A percentile compares a stretch with the other conserved stretches of the same genome.
Evolutionary conservation across 2,888 invertebrate species (phyloP).

Genomic region (Orgyia antiqua): DNA sequence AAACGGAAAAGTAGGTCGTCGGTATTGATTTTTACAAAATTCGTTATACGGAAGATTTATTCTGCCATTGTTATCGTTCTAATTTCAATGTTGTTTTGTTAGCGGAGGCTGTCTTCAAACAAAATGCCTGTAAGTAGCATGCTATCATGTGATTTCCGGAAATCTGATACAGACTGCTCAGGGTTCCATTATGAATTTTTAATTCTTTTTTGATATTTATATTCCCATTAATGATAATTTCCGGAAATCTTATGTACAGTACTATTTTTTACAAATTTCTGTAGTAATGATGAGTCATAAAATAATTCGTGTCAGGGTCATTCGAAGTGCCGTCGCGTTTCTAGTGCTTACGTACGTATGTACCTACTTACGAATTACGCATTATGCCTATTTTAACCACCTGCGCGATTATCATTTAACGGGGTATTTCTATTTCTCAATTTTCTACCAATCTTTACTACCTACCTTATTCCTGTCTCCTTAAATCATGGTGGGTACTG

Average conservation of each 20-base stretch:
- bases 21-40: constrained; percentile 65
- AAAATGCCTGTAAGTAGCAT: constrained; percentile 66
- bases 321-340: constrained; percentile 22
- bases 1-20: constrained; percentile 62
- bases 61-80: constrained; percentile 31
- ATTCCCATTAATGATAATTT: constrained; percentile 7
- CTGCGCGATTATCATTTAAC: too few species aligned
- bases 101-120: constrained; percentile 32
- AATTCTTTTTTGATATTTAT: not conserved
- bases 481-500: too few species aligned
- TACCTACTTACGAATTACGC: constrained; percentile 32
- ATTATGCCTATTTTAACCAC: constrained; percentile 19
- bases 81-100: constrained; percentile 32
- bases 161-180: constrained; percentile 27
- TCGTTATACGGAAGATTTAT: constrained; percentile 50
- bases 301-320: constrained; percentile 47
- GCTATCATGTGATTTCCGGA: constrained; percentile 51
- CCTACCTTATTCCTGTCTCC: too few species aligned
- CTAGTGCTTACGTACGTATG: constrained; percentile 29
- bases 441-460: too few species aligned
- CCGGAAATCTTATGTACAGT: constrained; percentile 3
- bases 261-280: constrained; percentile 6
- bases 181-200: constrained; percentile 11
- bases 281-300: constrained; percentile 24
- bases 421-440: too few species aligned